Conservation (phyloP, 2,888 invertebrate species). For the Rhamnusium bicolor region DNA sequence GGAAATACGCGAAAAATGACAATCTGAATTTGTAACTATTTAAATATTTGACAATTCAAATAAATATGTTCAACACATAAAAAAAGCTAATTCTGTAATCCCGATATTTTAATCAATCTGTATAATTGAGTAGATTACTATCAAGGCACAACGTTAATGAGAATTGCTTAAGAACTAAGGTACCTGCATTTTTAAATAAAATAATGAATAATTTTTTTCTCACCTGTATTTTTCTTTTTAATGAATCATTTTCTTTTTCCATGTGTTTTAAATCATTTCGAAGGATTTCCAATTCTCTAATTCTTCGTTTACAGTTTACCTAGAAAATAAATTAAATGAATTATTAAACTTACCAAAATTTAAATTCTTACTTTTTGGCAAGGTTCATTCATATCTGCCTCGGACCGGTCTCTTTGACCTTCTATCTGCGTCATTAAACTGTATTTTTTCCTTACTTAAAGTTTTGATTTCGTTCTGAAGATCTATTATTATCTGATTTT, state of each 20-base stretch:
- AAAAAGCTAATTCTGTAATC: too few relatives aligned
- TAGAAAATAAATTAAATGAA: conserved; percentile 53
- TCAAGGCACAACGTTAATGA: too few relatives aligned
- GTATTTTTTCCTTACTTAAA: conserved; percentile 69
- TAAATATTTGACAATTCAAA: too few relatives aligned
- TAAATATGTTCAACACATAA: too few relatives aligned
- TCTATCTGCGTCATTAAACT: conserved; percentile 69
- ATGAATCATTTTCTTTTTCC: conserved; percentile 76
- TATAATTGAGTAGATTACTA: too few relatives aligned
- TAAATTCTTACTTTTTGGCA: conserved; percentile 59
- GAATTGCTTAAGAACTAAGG: too few relatives aligned
- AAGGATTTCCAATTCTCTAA: conserved; percentile 74
- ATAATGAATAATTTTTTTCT: too few relatives aligned
- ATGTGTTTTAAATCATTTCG: conserved; percentile 74
- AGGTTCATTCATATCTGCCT: conserved; percentile 54
- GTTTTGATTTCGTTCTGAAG: conserved; percentile 70
- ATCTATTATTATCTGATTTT: conserved; percentile 67
- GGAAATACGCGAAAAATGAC: too few relatives aligned
- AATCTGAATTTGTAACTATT: too few relatives aligned
- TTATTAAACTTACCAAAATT: conserved; percentile 33
- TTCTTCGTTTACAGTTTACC: conserved; percentile 68
- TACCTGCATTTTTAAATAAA: too few relatives aligned
- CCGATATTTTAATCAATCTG: too few relatives aligned
- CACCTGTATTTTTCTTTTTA: conserved; percentile 75
- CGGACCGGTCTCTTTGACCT: conserved; percentile 54